Evolutionary conservation across 53 echinoderm and acorn worm species (phyloP).

Genomic region (Paracentrotus lividus): DNA sequence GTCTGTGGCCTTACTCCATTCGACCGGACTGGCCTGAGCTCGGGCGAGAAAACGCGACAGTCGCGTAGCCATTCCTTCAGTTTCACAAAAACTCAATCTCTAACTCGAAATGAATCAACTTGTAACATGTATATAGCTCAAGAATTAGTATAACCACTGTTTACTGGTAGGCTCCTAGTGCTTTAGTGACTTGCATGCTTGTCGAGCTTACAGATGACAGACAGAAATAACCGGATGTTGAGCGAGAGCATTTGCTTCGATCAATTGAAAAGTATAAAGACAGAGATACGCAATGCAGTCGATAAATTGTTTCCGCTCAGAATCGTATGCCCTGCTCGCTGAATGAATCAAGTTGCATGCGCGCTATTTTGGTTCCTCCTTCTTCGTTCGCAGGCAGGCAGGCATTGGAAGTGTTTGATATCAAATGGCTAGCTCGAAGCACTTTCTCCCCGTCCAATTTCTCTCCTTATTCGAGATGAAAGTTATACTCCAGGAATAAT

Average conservation of each 20-base stretch:
- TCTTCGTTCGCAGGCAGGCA: neutral
- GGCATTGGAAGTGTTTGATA: neutral
- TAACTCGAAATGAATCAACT: neutral
- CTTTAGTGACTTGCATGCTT: neutral
- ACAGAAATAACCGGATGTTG: neutral
- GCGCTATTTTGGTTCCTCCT: neutral
- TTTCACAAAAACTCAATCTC: neutral
- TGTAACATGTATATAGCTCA: neutral
- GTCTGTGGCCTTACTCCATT: constrained; percentile 20
- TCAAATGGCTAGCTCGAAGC: constrained; percentile 8
- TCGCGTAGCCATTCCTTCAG: constrained; percentile 48
- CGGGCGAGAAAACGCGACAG: constrained; percentile 56
- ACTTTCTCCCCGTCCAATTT: neutral
- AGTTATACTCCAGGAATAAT: constrained; percentile 36
- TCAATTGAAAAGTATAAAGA: constrained; percentile 45
- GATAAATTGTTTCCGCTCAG: constrained; percentile 63
- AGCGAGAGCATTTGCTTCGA: neutral
- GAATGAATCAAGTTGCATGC: neutral
- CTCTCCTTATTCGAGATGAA: constrained; percentile 13
- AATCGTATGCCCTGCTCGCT: neutral
- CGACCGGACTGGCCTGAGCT: neutral
- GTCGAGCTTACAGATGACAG: neutral
- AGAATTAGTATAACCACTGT: neutral
- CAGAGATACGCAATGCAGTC: constrained; percentile 55
- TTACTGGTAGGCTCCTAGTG: neutral